Conservation (phyloP, 2,113 vertebrate species). For the Rhodinocichla rosea region DNA sequence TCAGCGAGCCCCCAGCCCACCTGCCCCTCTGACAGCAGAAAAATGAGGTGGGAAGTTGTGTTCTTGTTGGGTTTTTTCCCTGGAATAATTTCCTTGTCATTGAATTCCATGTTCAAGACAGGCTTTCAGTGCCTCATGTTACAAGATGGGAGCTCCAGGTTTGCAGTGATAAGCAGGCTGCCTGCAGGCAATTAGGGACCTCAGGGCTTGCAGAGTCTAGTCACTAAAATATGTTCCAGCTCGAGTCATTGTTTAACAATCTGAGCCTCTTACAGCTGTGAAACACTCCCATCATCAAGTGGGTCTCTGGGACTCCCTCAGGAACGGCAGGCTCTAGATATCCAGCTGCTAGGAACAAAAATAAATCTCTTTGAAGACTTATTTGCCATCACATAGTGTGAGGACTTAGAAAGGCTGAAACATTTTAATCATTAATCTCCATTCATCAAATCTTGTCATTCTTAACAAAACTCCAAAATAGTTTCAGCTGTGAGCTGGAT, state of each 20-base stretch:
- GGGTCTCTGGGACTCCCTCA: constrained; percentile 24
- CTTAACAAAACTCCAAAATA: constrained; percentile 15
- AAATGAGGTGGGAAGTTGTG: not conserved
- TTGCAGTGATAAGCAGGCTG: not conserved
- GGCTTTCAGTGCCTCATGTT: not conserved
- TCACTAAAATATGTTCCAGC: constrained; percentile 21
- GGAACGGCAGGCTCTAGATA: not conserved
- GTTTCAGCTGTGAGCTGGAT: constrained; percentile 50
- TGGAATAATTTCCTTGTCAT: not conserved
- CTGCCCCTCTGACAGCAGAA: not conserved
- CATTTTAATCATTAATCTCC: constrained; percentile 52
- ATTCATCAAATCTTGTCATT: constrained; percentile 55
- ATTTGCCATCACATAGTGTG: constrained; percentile 26
- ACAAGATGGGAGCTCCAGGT: not conserved
- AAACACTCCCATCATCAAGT: constrained; percentile 29
- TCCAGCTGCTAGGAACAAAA: constrained; percentile 61
- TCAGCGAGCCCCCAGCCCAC: not conserved
- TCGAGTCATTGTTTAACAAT: constrained; percentile 28
- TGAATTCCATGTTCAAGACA: not conserved
- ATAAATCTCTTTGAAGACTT: constrained; percentile 64
- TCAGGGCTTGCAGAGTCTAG: not conserved
- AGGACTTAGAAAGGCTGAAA: constrained; percentile 33
- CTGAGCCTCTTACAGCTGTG: constrained; percentile 42
- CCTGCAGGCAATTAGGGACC: constrained; percentile 29
- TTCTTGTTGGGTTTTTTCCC: not conserved